Conservation (phyloP, 2,888 invertebrate genomes). For the Nezara viridula region DNA sequence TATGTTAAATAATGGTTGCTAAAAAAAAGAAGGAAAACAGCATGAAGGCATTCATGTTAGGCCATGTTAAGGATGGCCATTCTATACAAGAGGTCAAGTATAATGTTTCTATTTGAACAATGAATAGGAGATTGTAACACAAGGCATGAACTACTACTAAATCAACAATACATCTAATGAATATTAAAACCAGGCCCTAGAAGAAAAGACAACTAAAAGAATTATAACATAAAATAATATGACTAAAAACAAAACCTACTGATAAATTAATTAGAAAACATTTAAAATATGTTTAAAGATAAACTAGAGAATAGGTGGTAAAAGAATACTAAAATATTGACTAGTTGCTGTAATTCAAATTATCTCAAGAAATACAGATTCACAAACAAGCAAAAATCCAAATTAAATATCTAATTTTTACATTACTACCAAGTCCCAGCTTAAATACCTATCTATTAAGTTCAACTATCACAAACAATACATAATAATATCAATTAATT, state of each 20-base stretch:
- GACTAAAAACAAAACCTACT: background rate
- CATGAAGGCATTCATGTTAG: constrained; percentile 31
- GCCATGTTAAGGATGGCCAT: constrained; percentile 44
- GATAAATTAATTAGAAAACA: background rate
- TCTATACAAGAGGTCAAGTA: constrained; percentile 8
- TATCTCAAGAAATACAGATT: background rate
- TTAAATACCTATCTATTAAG: background rate
- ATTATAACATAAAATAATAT: background rate
- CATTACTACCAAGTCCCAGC: background rate
- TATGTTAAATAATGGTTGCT: background rate
- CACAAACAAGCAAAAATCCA: background rate
- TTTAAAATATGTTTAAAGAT: background rate
- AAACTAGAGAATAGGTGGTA: no score
- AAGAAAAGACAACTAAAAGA: background rate
- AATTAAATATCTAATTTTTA: background rate
- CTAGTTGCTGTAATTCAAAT: no score
- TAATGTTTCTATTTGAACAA: background rate
- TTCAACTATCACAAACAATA: background rate
- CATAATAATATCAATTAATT: background rate
- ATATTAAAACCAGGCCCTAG: background rate
- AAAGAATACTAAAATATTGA: no score
- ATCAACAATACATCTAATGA: background rate
- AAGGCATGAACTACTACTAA: background rate
- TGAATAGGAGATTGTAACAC: background rate
- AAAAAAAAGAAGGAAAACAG: background rate